Conservation (phyloP, 1,140 invertebrate species). For the Zaprionus capensis region DNA sequence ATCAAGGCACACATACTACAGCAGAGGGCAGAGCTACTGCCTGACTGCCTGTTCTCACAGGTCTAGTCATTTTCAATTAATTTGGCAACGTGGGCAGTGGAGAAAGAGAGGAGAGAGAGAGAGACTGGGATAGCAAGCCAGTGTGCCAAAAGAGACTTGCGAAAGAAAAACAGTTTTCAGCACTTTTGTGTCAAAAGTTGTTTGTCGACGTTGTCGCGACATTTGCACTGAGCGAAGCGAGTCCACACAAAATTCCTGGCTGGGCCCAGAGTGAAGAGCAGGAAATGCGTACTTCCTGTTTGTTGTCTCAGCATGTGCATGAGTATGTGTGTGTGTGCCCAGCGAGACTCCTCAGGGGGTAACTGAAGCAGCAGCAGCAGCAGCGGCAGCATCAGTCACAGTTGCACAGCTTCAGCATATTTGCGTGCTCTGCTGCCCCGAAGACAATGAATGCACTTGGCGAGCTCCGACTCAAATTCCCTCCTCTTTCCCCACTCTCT, state of each 20-base stretch:
- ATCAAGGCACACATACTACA: conserved; percentile 65
- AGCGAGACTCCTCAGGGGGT: conserved; percentile 21
- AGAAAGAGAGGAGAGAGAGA: conserved; percentile 31
- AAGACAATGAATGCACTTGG: conserved; percentile 78
- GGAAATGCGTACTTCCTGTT: conserved; percentile 81
- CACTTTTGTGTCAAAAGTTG: conserved; percentile 79
- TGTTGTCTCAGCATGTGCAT: conserved; percentile 54
- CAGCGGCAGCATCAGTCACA: conserved; percentile 34
- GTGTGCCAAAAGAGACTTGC: conserved; percentile 15
- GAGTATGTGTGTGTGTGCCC: conserved; percentile 14
- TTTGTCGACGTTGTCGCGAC: conserved; percentile 73
- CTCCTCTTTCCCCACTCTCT: neutral
- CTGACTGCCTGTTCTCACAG: conserved; percentile 14
- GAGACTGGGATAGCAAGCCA: conserved; percentile 13
- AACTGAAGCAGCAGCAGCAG: conserved; percentile 44
- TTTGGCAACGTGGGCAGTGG: conserved; percentile 53
- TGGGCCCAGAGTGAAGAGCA: conserved; percentile 45
- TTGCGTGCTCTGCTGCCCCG: conserved; percentile 55
- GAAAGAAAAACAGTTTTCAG: conserved; percentile 76
- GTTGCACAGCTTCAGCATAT: conserved; percentile 56
- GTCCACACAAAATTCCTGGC: conserved; percentile 11
- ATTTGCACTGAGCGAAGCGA: conserved; percentile 49
- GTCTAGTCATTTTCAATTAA: conserved; percentile 79
- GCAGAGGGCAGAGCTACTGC: neutral
- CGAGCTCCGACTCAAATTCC: conserved; percentile 13